Evolutionary conservation across 2,888 invertebrate genomes (phyloP), one percentile per base, ranked within the genome.

Genomic region (Tanytarsus gracilentus): DNA sequence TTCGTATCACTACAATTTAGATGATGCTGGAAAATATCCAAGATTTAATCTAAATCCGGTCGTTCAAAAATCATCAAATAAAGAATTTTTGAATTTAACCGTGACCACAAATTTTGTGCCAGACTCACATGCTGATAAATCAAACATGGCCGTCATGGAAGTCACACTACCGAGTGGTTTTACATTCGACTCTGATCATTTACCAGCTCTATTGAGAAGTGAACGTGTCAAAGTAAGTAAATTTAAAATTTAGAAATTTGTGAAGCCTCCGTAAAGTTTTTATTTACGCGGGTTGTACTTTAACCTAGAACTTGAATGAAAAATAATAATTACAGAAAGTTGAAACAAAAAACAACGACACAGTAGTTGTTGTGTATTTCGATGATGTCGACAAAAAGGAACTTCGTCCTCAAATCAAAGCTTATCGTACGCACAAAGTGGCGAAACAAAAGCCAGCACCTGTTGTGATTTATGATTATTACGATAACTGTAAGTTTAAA

Each of bases 131-230:
- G 79, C 79, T 33, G 80, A 81, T 66, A 79, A 81, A 53, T 84
- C 85, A 63, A 95, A 95, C 64, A 86, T 95, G 84, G 88, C 91
- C 9, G 85, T 95, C 1, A 86, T 95, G 79, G 92, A 93, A 68
- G 86, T 95, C 0, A 83, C 83, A 63, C 76, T 96, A 61, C 93
- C 94, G 0, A 93, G 93, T 1, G 95, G 96, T 11, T 96, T 87
- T 70, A 81, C 87, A 0, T 87, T 89, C 0, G 90, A 93, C 66
- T 75, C 81, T 64, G 84, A 85, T 66, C 85, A 84, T 0, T 74
- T 91, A 27, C 85, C 83, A 4, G 79, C 79, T 65, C 72, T 83
- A 48, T 64, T 67, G 52, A 61, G 64, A n/a, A 76, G 77, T 65
- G 78, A 79, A 67, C 69, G 66, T 44, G 71, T 73, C 1, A 72